These are phyloP conservation scores for Zootoca vivipara DNA, from an alignment of 2,113 vertebrate species.

Conservation along the genomic window DNA sequence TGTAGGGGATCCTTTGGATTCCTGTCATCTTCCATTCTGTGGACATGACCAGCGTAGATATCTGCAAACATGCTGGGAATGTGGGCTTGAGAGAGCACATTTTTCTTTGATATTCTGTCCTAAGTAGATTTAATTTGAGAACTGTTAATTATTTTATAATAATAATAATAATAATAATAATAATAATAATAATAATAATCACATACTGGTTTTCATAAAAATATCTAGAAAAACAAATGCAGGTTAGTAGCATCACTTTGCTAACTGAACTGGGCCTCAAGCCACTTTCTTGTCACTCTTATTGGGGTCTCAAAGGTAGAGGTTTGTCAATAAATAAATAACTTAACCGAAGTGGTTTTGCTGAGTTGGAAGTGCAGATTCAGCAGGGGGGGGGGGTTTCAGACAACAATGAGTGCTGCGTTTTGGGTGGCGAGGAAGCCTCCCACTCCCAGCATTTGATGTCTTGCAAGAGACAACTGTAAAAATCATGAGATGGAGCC, in stretches of 20 bases:
- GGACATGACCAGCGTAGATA: no score
- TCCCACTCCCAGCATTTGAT: background rate
- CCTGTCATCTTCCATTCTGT: no score
- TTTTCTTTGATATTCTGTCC: no score
- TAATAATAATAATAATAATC: no score
- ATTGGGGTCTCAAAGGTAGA: background rate
- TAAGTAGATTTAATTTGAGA: no score
- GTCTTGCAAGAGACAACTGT: background rate
- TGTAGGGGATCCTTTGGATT: no score
- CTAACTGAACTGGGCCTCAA: background rate
- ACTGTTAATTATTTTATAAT: no score
- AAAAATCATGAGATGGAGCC: background rate
- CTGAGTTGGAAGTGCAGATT: background rate
- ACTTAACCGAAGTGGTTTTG: background rate
- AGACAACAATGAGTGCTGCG: background rate
- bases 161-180: no score
- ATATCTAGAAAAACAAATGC: background rate
- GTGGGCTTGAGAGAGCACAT: no score
- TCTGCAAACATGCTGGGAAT: no score
- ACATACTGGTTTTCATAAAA: no score
- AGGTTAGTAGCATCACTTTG: background rate
- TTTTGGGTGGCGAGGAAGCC: background rate
- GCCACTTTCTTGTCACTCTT: background rate
- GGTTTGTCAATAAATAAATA: background rate
- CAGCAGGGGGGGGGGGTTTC: background rate